Evolutionary conservation across 2,888 invertebrate species (phyloP), one percentile per base, ranked within the genome.

Genomic region (Philonicus albiceps): DNA sequence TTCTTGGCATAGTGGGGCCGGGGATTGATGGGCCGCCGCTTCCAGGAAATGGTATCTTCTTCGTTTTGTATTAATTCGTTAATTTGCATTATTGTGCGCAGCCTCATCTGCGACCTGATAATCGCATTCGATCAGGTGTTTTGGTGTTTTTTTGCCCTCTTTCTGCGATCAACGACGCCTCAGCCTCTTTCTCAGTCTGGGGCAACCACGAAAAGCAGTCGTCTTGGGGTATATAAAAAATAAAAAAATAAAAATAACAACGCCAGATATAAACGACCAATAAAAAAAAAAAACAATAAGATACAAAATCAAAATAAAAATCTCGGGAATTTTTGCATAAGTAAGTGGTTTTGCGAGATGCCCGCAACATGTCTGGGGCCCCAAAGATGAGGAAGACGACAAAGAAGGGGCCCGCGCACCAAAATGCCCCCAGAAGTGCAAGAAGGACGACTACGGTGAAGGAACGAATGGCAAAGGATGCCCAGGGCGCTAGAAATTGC

Each of bases 401-500:
- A 19, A 43, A 74, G 49, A 31, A 34, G 31, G 49, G 16, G 22
- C n/a, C 3, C 22, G 76, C 49, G 40, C 11, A 11, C 11, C 49
- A 40, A 40, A 8, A 34, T 6, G 40, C 40, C 49, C 49, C 49
- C 49, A 49, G 55, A 81, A 64, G 55, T 55, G 55, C 81, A 55
- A 55, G 31, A 34, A 30, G 78, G 64, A 64, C 27, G 55, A 81
- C 81, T 55, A 34, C 75, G 40, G 19, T 27, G 19, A 64, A 27
- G 55, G 55, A 64, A 13, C 37, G 76, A 86, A 86, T 55, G 49
- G 76, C 86, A 34, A 76, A 86, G 43, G 88, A 87, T 89, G 90
- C 90, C 90, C 89, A 89, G 89, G 90, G 90, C 90, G 90, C 90
- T 90, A 90, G 89, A 90, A 90, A 90, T 90, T 89, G 89, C 90